Evolutionary conservation across 2,113 vertebrate genomes (phyloP).

Genomic region (Spizaetus ornatus): DNA sequence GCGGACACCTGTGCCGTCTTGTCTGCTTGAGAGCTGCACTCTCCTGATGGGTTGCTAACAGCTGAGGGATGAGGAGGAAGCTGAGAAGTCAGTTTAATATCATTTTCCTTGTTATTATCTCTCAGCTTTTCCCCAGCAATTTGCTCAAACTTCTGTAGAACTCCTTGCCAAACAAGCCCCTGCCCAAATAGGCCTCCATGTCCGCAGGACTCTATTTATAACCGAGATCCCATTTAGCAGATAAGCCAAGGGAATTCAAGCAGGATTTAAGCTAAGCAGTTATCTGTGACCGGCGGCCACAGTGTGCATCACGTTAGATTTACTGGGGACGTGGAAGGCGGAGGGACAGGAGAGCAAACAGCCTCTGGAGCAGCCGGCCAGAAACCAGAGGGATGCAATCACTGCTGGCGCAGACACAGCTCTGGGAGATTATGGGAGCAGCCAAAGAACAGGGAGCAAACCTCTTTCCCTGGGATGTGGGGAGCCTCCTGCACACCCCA

Average conservation of each 20-base stretch:
- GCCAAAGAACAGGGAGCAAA: neutral
- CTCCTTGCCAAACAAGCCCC: constrained; percentile 27
- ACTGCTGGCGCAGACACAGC: neutral
- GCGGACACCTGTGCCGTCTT: accelerated
- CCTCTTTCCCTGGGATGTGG: neutral
- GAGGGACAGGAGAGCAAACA: neutral
- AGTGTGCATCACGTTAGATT: neutral
- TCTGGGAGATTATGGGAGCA: neutral
- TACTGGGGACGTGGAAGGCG: neutral
- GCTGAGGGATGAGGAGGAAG: neutral
- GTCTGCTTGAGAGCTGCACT: neutral
- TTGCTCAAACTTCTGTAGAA: constrained; percentile 45
- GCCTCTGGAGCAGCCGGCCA: neutral
- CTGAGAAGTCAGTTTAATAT: neutral
- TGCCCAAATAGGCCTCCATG: neutral
- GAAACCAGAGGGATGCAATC: neutral
- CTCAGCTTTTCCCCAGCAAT: constrained; percentile 10
- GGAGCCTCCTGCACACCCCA: neutral
- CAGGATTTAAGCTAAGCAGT: constrained; percentile 62
- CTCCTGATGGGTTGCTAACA: neutral
- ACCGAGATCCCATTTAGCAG: constrained; percentile 44
- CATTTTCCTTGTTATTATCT: neutral
- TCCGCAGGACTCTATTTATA: constrained; percentile 47
- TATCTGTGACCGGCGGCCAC: constrained; percentile 49
- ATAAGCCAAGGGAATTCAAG: constrained; percentile 49